A percentile compares a stretch with the other conserved stretches of the same genome.
Evolutionary conservation across 2,888 invertebrate species (phyloP).

Genomic region (Sceliomorpha sp.): DNA sequence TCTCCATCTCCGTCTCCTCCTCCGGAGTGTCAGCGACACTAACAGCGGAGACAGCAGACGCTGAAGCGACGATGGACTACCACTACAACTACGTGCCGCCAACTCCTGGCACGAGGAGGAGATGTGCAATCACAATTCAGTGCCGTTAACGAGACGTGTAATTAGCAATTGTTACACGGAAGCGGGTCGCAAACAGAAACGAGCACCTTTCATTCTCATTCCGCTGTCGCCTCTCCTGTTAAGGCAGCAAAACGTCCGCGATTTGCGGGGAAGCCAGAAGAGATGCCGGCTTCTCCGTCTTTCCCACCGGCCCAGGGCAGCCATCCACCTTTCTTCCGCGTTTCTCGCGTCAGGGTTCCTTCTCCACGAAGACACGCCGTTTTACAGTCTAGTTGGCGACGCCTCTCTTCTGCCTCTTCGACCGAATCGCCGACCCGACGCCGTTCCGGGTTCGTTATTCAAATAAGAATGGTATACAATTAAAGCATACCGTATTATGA

Average conservation of each 20-base stretch:
- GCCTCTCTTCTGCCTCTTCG: constrained; percentile 35
- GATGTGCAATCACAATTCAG: constrained; percentile 50
- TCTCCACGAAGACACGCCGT: constrained; percentile 30
- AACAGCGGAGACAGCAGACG: too few species aligned
- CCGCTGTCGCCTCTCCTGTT: constrained; percentile 33
- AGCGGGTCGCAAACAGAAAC: constrained; percentile 44
- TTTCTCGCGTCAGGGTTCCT: constrained; percentile 22
- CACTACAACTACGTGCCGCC: too few species aligned
- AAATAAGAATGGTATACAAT: constrained; percentile 34
- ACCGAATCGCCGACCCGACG: constrained; percentile 5
- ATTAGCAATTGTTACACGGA: constrained; percentile 56
- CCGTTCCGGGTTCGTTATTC: constrained; percentile 49
- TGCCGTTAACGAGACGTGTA: constrained; percentile 53
- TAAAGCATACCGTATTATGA: constrained; percentile 13
- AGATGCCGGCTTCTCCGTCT: too few species aligned
- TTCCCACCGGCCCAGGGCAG: too few species aligned
- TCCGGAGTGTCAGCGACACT: too few species aligned
- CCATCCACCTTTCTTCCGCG: constrained; percentile 39
- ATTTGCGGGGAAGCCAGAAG: constrained; percentile 28
- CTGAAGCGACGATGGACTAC: constrained; percentile 22
- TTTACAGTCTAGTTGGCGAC: constrained; percentile 49
- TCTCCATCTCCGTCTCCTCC: too few species aligned
- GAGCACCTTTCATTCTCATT: constrained; percentile 50
- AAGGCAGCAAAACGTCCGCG: constrained; percentile 45
- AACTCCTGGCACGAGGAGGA: too few species aligned